These are phyloP conservation scores for Platichthys stellatus DNA, from an alignment of 2,113 vertebrate genomes.

Conservation along the genomic window DNA sequence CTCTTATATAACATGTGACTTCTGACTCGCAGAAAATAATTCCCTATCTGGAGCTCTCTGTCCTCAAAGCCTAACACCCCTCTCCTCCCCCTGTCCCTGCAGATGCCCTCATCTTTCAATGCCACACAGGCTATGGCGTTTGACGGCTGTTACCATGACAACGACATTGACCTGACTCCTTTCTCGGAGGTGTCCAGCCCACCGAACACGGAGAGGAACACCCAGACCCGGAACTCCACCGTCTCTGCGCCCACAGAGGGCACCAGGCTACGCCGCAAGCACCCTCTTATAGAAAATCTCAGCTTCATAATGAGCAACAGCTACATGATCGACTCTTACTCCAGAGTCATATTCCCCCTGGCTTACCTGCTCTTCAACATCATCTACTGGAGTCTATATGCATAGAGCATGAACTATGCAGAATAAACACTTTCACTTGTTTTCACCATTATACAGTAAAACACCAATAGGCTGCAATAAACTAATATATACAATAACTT, in stretches of 20 bases:
- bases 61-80: conserved; percentile 6
- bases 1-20: conserved; percentile 14
- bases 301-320: conserved; percentile 91
- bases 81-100: conserved; percentile 32
- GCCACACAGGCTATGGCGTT: conserved; percentile 89
- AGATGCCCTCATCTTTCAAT: conserved; percentile 85
- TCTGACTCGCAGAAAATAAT: conserved; percentile 2
- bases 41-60: background rate
- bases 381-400: conserved; percentile 92
- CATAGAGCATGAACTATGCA: conserved; percentile 65
- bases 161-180: conserved; percentile 80
- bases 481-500: background rate
- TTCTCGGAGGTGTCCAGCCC: conserved; percentile 74
- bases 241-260: conserved; percentile 70
- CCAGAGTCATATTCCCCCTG: conserved; percentile 89
- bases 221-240: conserved; percentile 69
- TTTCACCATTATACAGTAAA: conserved; percentile 1
- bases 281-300: conserved; percentile 82
- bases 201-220: conserved; percentile 71
- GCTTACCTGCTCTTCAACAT: conserved; percentile 93
- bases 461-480: conserved; percentile 5
- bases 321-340: conserved; percentile 92
- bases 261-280: conserved; percentile 81
- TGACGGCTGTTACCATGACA: conserved; percentile 89
- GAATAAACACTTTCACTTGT: background rate